phyloP scores from a whole-genome alignment of 1,140 invertebrate genomes.

The Hormaphis cornu region DNA sequence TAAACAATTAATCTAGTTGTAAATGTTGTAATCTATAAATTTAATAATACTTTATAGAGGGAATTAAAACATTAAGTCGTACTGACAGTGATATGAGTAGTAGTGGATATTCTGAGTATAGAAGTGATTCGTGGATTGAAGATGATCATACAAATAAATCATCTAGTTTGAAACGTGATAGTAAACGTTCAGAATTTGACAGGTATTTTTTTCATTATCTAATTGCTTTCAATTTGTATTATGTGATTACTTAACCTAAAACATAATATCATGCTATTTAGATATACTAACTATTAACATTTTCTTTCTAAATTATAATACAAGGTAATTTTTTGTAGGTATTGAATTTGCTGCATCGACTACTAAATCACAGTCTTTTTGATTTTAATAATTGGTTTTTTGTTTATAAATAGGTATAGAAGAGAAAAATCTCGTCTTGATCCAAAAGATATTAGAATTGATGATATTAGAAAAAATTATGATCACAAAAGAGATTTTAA shows the following conservation, averaged over 20 bases:
- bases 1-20: neutral
- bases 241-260: too few species aligned
- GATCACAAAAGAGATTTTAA: constrained; percentile 18
- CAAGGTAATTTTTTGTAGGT: too few species aligned
- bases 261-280: too few species aligned
- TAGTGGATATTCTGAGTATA: constrained; percentile 24
- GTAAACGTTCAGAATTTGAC: constrained; percentile 24
- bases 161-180: constrained; percentile 14
- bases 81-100: constrained; percentile 29
- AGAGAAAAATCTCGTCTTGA: constrained; percentile 14
- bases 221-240: too few species aligned
- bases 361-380: too few species aligned
- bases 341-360: too few species aligned
- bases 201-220: constrained; percentile 3
- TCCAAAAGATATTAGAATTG: constrained; percentile 15
- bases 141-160: constrained; percentile 23
- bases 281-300: too few species aligned
- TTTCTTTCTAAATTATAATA: too few species aligned
- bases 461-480: constrained; percentile 14
- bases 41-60: neutral
- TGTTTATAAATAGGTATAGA: constrained; percentile 8
- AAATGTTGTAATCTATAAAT: neutral
- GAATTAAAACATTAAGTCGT: neutral
- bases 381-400: too few species aligned
- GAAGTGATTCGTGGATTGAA: constrained; percentile 26